These are phyloP conservation scores for Pseudorhiza aurosa DNA, from an alignment of 30 jellyfish, hydroid and myxozoan genomes.

Conservation along the genomic window DNA sequence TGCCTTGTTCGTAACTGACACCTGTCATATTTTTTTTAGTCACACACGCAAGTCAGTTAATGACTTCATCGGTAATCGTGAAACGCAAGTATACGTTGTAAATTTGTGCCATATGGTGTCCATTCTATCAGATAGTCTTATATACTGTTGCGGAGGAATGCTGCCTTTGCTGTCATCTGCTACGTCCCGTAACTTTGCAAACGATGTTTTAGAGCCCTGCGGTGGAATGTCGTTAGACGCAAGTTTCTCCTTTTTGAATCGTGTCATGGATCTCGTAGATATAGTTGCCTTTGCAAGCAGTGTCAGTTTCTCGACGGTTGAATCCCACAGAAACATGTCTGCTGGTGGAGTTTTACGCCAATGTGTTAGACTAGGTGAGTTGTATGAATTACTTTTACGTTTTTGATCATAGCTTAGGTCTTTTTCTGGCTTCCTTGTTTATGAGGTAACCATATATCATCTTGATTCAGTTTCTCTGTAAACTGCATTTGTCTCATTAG, in stretches of 20 bases:
- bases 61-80: slow-evolving; percentile 88
- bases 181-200: slow-evolving; percentile 89
- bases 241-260: slow-evolving; percentile 89
- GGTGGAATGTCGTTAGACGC: slow-evolving; percentile 98
- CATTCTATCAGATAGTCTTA: slow-evolving; percentile 90
- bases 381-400: background rate
- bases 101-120: slow-evolving; percentile 98
- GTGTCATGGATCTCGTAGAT: slow-evolving; percentile 89
- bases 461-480: no score
- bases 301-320: slow-evolving; percentile 86
- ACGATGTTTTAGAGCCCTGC: slow-evolving; percentile 94
- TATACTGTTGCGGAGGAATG: slow-evolving; percentile 97
- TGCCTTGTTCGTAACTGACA: no score
- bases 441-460: no score
- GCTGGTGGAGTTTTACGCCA: slow-evolving; percentile 98
- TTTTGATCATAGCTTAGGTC: background rate
- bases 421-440: no score
- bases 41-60: slow-evolving; percentile 89
- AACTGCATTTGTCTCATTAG: no score
- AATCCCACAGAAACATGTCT: slow-evolving; percentile 92
- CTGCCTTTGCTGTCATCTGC: slow-evolving; percentile 95
- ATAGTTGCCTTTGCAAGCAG: slow-evolving; percentile 91
- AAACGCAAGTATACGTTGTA: slow-evolving; percentile 71
- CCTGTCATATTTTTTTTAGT: slow-evolving; percentile 45
- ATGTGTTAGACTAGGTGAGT: slow-evolving; percentile 92